Conservation (phyloP, 2,113 vertebrate species). For the Syrrhaptes paradoxus region DNA sequence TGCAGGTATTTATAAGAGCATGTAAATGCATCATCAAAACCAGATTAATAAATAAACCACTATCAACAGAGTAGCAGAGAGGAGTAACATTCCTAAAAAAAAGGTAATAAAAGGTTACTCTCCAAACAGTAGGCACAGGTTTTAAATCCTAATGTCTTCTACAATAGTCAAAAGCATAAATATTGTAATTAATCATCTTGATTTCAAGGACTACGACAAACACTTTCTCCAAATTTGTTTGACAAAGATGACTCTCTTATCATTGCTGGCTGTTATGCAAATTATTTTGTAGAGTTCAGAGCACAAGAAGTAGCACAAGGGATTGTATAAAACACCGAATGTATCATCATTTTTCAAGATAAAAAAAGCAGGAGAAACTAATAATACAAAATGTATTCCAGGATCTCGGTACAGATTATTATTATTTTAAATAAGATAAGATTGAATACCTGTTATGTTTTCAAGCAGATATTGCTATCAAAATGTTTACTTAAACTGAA, state of each 20-base stretch:
- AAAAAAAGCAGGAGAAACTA: background rate
- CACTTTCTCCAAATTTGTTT: background rate
- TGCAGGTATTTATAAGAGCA: background rate
- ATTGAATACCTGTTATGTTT: background rate
- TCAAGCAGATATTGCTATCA: background rate
- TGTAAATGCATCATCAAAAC: background rate
- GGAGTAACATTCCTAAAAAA: background rate
- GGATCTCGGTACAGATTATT: background rate
- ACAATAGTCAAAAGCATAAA: background rate
- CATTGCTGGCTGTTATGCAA: background rate
- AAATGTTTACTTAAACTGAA: background rate
- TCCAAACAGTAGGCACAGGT: background rate
- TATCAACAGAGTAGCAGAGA: background rate
- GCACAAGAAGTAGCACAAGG: background rate
- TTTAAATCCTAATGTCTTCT: background rate
- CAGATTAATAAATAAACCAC: background rate
- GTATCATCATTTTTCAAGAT: background rate
- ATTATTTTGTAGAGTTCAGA: background rate
- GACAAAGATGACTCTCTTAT: background rate
- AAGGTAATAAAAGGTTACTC: background rate
- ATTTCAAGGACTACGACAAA: background rate
- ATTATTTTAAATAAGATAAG: background rate
- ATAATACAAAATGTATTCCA: background rate
- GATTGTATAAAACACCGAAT: background rate
- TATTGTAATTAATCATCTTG: background rate